Base-by-base conservation (phyloP, 2,888 invertebrate species). In the Epistrophella euchroma region DNA sequence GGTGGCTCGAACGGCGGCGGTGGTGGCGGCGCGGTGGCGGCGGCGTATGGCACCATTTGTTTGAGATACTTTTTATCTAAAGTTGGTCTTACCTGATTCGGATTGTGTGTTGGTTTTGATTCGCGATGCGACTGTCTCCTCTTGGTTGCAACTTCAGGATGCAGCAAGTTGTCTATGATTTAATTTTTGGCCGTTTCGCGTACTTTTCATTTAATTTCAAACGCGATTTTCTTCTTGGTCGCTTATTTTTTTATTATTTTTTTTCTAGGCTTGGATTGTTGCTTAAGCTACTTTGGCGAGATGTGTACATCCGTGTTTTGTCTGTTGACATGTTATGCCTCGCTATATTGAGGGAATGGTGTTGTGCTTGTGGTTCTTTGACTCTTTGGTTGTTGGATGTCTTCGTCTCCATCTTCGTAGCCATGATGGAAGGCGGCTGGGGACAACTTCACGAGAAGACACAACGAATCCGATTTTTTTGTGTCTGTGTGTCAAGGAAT, bases 221-320 rank as follows among this genome's bases (percentile, higher is more conserved):
- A 70, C 68, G 68, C 80, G 80, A 72, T 81, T 85, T 78, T 80
- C 58, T 45, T 76, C 55, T 58, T 43, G 70, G 68, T 68, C 55
- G 68, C 47, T 22, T 10, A 3, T 2, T 50, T 22, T 50, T 50
- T 13, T 50, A 7, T 32, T 32, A 0, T 50, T 50, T 64, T 47
- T 45, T 64, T 66, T 35, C 52, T 62, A 62, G 76, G 76, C 77
- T 87, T 82, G 71, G 80, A 58, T 78, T 84, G 83, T 79, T 77
- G 88, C 83, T 62, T 64, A 74, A 76, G 76, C 71, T 70, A 70
- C 70, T 80, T 78, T 73, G 58, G 56, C 55, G 75, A 79, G 75
- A 76, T 79, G 76, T 75, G 70, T 82, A 82, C 81, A 86, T 86
- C 86, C 86, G 86, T 82, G 86, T 86, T 77, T 82, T 82, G 76